Base-by-base conservation (phyloP, 1,140 invertebrate genomes). In the Laupala kohalensis region DNA sequence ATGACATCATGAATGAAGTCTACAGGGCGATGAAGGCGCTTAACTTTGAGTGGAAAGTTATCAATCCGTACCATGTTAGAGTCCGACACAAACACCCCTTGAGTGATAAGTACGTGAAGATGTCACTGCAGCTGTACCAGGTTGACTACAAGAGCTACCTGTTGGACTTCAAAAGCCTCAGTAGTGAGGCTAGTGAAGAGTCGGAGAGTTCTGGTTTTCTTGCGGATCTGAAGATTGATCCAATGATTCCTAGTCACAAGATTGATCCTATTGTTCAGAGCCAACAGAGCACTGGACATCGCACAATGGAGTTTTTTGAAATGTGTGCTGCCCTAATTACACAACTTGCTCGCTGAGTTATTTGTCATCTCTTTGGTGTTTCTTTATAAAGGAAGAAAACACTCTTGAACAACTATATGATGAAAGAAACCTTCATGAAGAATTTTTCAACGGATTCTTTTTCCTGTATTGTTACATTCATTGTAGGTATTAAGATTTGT, bases 271-370 rank as follows among this genome's bases (percentile, higher is more conserved):
- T 25, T 25, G 3, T 71, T 23, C 80, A 84, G 79, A 78, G 85
- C 77, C 75, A 81, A 77, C 83, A 82, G 76, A 71, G 74, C 63
- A 75, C 75, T 6, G 84, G 90, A 26, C 96, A 99, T 78, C 95
- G 98, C 80, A 98, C 96, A 4, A 97, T 99, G 93, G 97, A 99
- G 84, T 99, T 99, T 83, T 99, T 99, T 81, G 97, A 99, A 84
- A 98, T 99, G 95, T 99, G 97, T 82, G 96, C 97, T 25, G 93
- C 94, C 27, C 85, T 99, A 19, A 99, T 99, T 76, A 97, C 96
- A 68, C 96, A 99, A 77, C 84, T 99, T 68, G 97, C 97, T 28
- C 91, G 96, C 82, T 99, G 73, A 79, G n/a, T n/a, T n/a, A n/a
- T n/a, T n/a, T n/a, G n/a, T n/a, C n/a, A n/a, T n/a, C n/a, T n/a